phyloP scores from a whole-genome alignment of 2,888 invertebrate species.

The Allophyes oxyacanthae region DNA sequence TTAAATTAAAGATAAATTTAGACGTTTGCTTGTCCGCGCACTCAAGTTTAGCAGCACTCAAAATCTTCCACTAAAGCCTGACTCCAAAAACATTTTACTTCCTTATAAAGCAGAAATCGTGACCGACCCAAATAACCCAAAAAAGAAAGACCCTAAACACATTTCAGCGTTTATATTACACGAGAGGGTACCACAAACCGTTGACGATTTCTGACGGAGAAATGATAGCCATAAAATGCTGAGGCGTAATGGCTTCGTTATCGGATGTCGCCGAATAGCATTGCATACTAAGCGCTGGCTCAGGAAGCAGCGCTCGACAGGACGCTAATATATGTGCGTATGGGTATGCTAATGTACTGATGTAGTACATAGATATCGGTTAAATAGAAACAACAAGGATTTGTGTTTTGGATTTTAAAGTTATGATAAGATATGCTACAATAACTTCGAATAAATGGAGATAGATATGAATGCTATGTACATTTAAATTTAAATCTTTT shows the following conservation, averaged over 20 bases:
- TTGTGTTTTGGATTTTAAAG: background rate
- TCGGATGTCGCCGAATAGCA: constrained; percentile 59
- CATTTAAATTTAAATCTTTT: too few relatives aligned
- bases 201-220: constrained; percentile 38
- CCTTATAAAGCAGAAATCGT: constrained; percentile 28
- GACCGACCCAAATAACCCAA: constrained; percentile 14
- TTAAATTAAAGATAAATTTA: constrained; percentile 8
- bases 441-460: too few relatives aligned
- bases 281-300: constrained; percentile 67
- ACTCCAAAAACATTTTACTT: background rate
- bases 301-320: constrained; percentile 68
- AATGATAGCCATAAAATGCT: constrained; percentile 43
- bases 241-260: constrained; percentile 50
- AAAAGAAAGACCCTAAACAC: constrained; percentile 4
- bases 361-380: constrained; percentile 43
- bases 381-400: constrained; percentile 7
- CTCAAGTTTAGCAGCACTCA: constrained; percentile 1
- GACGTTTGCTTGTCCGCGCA: constrained; percentile 3
- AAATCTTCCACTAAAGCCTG: constrained; percentile 2
- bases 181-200: constrained; percentile 21
- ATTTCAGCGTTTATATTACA: constrained; percentile 14
- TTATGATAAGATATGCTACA: too few relatives aligned
- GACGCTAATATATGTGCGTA: constrained; percentile 53
- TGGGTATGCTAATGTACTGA: constrained; percentile 42
- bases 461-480: too few relatives aligned